phyloP scores from a whole-genome alignment of 2,113 vertebrate species.

The Ictalurus furcatus region DNA sequence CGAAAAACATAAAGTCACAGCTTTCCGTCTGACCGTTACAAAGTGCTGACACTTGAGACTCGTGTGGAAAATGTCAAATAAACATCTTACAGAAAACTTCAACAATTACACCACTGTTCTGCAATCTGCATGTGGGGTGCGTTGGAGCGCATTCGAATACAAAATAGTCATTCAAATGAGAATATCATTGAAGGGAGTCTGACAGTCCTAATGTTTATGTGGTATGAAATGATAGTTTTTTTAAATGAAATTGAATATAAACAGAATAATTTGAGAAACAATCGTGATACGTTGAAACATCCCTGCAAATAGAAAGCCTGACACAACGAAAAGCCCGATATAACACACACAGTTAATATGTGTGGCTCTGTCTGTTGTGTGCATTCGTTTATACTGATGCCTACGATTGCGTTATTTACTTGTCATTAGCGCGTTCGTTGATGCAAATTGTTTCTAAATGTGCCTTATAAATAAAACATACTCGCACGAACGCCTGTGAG shows the following conservation, averaged over 20 bases:
- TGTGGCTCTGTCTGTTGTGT: not conserved
- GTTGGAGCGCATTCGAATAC: no score
- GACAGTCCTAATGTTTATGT: not conserved
- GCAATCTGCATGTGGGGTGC: no score
- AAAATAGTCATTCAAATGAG: not conserved
- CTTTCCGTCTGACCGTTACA: no score
- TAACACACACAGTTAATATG: not conserved
- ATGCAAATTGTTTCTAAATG: conserved; percentile 10
- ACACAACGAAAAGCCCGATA: not conserved
- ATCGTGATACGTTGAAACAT: not conserved
- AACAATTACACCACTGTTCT: no score
- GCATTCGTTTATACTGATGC: not conserved
- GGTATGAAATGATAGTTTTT: not conserved
- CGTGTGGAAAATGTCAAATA: no score
- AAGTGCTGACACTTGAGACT: no score
- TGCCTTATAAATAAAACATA: not conserved
- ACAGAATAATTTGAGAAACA: not conserved
- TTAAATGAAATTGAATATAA: not conserved
- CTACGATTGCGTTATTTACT: not conserved
- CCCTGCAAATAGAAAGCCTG: not conserved
- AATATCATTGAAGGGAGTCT: not conserved
- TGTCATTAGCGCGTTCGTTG: not conserved
- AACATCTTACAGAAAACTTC: no score
- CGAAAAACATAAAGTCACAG: no score
- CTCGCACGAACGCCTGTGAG: not conserved